Evolutionary conservation across 2,888 invertebrate genomes (phyloP), one percentile per base, ranked within the genome.

Genomic region (Patella ulyssiponensis): DNA sequence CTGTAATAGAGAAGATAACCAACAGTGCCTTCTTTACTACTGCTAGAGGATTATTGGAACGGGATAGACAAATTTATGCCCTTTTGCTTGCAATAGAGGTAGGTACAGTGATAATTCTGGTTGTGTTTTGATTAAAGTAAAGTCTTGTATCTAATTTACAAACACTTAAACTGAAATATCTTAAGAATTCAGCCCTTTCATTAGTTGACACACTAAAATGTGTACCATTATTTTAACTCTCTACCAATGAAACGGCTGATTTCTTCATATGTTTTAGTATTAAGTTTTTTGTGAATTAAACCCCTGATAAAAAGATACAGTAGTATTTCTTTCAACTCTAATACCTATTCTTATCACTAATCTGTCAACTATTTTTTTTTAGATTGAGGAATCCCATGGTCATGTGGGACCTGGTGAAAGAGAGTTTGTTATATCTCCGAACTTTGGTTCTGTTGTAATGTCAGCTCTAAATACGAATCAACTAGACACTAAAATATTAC

Each of bases 341-440:
- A 33, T 3, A 33, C 33, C 3, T 33, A 33, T 3, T 2, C 33
- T 33, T 33, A 33, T 44, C 9, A 44, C 44, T 44, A 9, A 9
- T 44, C 9, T 44, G 44, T 44, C 9, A 44, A 44, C 15, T 69
- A 74, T 17, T 74, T 44, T 69, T 27, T 77, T 79, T 11, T 79
- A 91, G 91, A 86, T 91, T 76, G 91, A 91, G 74, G 90, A 90
- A 77, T 87, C 89, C 7, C 82, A 85, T 17, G 87, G 86, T 69
- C 85, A 87, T 78, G 84, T 91, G 17, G 88, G 88, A 15, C 83
- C 84, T 5, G 92, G 92, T 20, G 91, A 92, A 80, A 77, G 91
- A 56, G 91, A 92, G 79, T 92, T 88, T 82, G 80, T 92, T 17
- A 88, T 92, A 70, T 91, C 91, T 20, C 92, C 91, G 17, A 86